Evolutionary conservation across 2,797 vertebrate species (phyloP).

Genomic region (Chelidonichthys spinosus): DNA sequence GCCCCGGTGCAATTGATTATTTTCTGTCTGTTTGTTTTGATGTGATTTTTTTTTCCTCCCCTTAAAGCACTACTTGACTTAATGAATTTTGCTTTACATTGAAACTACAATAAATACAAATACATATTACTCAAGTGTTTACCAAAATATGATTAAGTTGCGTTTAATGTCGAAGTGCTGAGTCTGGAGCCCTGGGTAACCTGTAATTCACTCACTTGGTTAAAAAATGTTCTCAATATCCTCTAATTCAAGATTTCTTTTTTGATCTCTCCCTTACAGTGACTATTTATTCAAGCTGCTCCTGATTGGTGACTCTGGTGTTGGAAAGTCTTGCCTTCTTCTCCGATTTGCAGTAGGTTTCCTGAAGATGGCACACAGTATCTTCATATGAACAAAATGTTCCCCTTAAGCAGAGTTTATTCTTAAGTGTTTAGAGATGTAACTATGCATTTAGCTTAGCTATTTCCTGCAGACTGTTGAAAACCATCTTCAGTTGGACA

Average conservation of each 20-base stretch:
- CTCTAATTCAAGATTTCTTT: constrained; percentile 7
- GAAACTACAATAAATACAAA: too few relatives aligned
- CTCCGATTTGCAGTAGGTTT: constrained; percentile 97
- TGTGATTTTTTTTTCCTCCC: too few relatives aligned
- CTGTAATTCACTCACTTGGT: too few relatives aligned
- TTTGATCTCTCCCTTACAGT: constrained; percentile 63
- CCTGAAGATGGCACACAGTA: not conserved
- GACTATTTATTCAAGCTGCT: constrained; percentile 99
- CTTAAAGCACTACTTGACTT: too few relatives aligned
- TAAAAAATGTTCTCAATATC: not conserved
- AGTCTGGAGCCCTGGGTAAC: too few relatives aligned
- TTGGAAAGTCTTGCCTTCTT: constrained; percentile 98
- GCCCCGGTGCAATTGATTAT: too few relatives aligned
- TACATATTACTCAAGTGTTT: too few relatives aligned
- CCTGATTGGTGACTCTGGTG: constrained; percentile 98
- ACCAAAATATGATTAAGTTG: too few relatives aligned
- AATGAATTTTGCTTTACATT: too few relatives aligned
- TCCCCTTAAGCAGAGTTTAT: too few relatives aligned
- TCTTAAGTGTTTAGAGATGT: not conserved
- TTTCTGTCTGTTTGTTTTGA: too few relatives aligned
- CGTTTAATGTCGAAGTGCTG: too few relatives aligned
- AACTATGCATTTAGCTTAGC: not conserved
- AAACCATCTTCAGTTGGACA: not conserved
- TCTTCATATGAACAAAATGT: not conserved
- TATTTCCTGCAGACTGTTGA: not conserved